Evolutionary conservation across 2,113 vertebrate species (phyloP).

Genomic region (Nannospalax galili): DNA sequence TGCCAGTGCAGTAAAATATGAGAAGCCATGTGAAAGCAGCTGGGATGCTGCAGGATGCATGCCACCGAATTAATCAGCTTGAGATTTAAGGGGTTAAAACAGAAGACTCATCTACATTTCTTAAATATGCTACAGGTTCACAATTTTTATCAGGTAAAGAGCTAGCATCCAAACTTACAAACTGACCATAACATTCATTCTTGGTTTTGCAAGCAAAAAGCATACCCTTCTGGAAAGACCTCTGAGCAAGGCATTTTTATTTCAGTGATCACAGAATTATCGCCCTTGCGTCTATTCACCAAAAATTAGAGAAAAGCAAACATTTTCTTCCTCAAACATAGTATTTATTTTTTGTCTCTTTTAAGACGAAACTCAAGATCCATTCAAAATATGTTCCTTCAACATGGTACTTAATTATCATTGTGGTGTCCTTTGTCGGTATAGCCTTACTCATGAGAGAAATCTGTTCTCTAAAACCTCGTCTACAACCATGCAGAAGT

Average conservation of each 20-base stretch:
- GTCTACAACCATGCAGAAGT: slow-evolving; percentile 75
- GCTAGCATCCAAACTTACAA: slow-evolving; percentile 52
- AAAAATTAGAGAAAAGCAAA: slow-evolving; percentile 23
- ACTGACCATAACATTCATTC: neutral
- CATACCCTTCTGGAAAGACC: neutral
- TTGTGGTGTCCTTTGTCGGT: neutral
- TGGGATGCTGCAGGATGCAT: rapidly evolving
- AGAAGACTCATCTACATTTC: neutral
- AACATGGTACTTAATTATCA: neutral
- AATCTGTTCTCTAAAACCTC: slow-evolving; percentile 58
- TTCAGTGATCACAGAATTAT: neutral
- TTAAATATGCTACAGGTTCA: neutral
- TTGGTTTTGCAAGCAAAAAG: neutral
- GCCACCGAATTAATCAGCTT: slow-evolving; percentile 1
- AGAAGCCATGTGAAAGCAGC: neutral
- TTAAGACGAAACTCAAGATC: slow-evolving; percentile 3
- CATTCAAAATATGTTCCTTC: neutral
- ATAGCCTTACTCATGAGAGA: slow-evolving; percentile 43
- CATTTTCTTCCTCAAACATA: slow-evolving; percentile 40
- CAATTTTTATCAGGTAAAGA: slow-evolving; percentile 52
- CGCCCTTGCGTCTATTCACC: neutral
- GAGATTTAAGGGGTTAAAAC: neutral
- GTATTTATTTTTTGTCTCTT: neutral
- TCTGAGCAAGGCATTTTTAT: neutral
- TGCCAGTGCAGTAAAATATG: neutral